Conservation (phyloP, 2,113 vertebrate genomes). For the Podarcis muralis region DNA sequence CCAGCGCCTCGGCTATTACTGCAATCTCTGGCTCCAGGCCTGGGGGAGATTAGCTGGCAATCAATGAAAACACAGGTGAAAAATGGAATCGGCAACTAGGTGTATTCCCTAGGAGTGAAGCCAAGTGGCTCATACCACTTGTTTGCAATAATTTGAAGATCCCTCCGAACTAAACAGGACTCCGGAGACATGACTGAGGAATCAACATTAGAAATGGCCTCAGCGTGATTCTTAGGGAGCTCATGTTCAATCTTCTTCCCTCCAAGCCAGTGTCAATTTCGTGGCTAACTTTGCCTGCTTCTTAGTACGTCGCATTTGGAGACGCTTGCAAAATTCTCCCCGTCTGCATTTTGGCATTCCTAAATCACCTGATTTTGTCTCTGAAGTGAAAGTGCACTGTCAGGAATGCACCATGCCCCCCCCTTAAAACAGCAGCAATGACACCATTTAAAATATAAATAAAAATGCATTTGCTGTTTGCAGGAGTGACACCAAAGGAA, state of each 20-base stretch:
- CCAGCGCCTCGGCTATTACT: neutral
- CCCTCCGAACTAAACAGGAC: rapidly evolving
- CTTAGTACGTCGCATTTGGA: neutral
- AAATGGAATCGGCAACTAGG: neutral
- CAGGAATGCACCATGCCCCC: no score
- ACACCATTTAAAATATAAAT: no score
- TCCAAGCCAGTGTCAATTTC: neutral
- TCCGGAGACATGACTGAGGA: rapidly evolving
- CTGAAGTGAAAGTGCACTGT: neutral
- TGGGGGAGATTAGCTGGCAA: neutral
- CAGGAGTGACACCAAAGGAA: neutral
- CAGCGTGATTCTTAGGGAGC: neutral
- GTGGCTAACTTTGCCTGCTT: neutral
- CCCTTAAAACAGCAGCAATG: neutral
- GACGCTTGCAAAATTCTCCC: neutral
- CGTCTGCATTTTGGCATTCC: neutral
- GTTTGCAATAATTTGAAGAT: neutral
- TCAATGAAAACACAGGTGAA: neutral
- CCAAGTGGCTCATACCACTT: neutral
- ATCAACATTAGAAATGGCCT: neutral
- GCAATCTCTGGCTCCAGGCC: neutral
- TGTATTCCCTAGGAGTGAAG: neutral
- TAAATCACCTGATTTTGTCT: neutral
- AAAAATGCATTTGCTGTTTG: neutral
- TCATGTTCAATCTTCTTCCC: neutral